Evolutionary conservation across 2,113 vertebrate species (phyloP).

Genomic region (Neoarius graeffei): DNA sequence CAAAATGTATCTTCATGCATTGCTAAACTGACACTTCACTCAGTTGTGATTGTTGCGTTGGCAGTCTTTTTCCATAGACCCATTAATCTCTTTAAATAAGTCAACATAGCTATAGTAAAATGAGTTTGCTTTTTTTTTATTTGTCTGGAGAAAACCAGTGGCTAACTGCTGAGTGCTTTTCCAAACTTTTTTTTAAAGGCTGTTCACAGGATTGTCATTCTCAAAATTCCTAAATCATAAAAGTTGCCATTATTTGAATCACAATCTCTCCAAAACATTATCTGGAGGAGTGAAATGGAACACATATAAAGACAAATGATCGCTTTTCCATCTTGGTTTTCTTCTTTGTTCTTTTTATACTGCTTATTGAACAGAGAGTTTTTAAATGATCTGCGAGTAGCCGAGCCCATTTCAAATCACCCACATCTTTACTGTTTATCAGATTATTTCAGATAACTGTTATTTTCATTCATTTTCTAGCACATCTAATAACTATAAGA

Average conservation of each 20-base stretch:
- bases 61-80: background rate
- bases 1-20: background rate
- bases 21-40: conserved; percentile 9
- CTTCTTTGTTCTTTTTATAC: conserved; percentile 11
- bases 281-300: conserved; percentile 25
- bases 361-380: background rate
- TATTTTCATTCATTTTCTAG: conserved; percentile 20
- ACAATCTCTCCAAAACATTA: conserved; percentile 37
- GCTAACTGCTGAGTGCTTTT: conserved; percentile 35
- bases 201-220: conserved; percentile 10
- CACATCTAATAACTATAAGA: background rate
- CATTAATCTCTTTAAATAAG: conserved; percentile 31
- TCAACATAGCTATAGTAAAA: conserved; percentile 25
- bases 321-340: conserved; percentile 23
- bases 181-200: conserved; percentile 13
- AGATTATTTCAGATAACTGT: background rate
- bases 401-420: conserved; percentile 24
- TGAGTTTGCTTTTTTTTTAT: background rate
- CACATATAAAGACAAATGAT: conserved; percentile 14
- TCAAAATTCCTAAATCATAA: conserved; percentile 41
- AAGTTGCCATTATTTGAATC: conserved; percentile 30
- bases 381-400: conserved; percentile 28
- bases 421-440: conserved; percentile 12
- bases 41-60: background rate
- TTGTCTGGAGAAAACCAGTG: conserved; percentile 21